Evolutionary conservation across 2,888 invertebrate species (phyloP), one percentile per base, ranked within the genome.

Genomic region (Eristalinus aeneus): DNA sequence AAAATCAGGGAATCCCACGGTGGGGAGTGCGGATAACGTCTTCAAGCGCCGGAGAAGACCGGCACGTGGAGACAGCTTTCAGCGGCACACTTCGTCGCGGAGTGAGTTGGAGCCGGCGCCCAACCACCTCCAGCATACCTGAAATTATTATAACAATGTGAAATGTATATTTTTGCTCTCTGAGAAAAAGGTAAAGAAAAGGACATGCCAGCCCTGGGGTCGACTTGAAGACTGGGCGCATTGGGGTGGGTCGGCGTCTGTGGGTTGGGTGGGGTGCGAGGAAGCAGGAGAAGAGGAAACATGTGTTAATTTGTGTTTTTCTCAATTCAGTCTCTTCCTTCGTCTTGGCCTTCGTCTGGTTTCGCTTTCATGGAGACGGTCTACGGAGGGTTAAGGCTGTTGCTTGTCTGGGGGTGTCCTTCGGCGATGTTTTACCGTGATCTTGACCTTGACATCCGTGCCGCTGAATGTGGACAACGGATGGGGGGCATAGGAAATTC

Each of bases 41-140:
- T 75, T 81, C 22, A 81, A 77, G 85, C 27, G 27, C 67, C 67
- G 72, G 79, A 54, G 74, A 71, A 71, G 71, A 61, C 76, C 67
- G 81, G 81, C 85, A 85, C 85, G 85, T 85, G 85, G 85, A 85
- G 85, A 85, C 76, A 76, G 76, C 73, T 80, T 72, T 84, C 78
- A 54, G 61, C 71, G 61, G 75, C 79, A 60, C 71, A 46, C 63
- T 65, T 56, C 39, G 23, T 31, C 1, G 34, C 22, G 11, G 58
- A 72, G 60, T 34, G 31, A n/a, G 27, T 5, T 5, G 27, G 27
- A 27, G 27, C 27, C 5, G 2, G 31, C 27, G 67, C n/a, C 63
- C 54, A 5, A 39, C 23, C 1, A 10, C 58, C 67, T 5, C 23
- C 64, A n/a, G 60, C 60, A 53, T 79, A 69, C 69, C 64, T 39